Evolutionary conservation across 1,140 invertebrate species (phyloP).

Genomic region (Calosoma granatense): DNA sequence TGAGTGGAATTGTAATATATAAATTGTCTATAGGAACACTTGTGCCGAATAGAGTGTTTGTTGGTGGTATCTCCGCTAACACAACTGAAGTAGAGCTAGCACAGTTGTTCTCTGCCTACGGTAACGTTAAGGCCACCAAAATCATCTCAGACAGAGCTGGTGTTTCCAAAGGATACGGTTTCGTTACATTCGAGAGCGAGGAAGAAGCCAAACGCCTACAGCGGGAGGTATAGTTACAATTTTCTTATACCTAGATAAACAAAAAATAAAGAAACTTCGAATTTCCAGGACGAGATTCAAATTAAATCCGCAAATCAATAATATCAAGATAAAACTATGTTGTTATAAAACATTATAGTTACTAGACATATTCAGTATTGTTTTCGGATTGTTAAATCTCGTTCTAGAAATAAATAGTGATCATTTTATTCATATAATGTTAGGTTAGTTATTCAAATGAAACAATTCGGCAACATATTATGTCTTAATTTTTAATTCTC

Average conservation of each 20-base stretch:
- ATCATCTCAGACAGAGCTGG: conserved; percentile 89
- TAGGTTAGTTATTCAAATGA: no score
- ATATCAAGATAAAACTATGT: no score
- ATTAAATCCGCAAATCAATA: no score
- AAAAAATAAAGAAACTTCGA: background rate
- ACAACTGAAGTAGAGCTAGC: conserved; percentile 75
- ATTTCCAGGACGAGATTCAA: no score
- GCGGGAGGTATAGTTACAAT: conserved; percentile 42
- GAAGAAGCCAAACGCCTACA: conserved; percentile 73
- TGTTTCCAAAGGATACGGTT: conserved; percentile 90
- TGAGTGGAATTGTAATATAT: no score
- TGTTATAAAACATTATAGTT: no score
- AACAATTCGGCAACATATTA: no score
- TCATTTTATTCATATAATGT: no score
- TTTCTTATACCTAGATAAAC: background rate
- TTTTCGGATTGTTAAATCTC: no score
- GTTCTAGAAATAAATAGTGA: no score
- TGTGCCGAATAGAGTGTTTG: conserved; percentile 90
- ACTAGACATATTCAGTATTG: no score
- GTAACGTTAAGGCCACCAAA: conserved; percentile 85
- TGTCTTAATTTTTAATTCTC: no score
- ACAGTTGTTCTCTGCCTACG: conserved; percentile 76
- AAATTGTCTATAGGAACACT: conserved; percentile 64
- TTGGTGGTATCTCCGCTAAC: conserved; percentile 81
- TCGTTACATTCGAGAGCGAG: conserved; percentile 91